Percentiles rank a stretch among this genome's conserved stretches.
These are phyloP conservation scores for Torymus texanus DNA, from an alignment of 2,888 invertebrate genomes.

Conservation along the genomic window DNA sequence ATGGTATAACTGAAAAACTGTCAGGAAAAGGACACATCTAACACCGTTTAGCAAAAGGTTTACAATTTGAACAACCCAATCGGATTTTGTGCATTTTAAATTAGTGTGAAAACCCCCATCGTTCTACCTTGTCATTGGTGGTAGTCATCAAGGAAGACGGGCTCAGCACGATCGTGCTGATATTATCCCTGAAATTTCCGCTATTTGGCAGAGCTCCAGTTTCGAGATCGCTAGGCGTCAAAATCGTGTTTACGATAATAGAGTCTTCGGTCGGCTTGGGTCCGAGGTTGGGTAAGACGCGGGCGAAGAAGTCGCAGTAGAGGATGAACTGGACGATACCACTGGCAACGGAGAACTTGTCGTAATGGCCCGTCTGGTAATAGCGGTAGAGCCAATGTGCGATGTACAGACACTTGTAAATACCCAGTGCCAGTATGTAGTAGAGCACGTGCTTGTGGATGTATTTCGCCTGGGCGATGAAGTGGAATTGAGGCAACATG, in stretches of 20 bases:
- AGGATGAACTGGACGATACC: constrained; percentile 15
- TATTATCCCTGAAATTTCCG: constrained; percentile 20
- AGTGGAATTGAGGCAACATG: constrained; percentile 30
- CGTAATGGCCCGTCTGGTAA: neutral
- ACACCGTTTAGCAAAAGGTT: too few species aligned
- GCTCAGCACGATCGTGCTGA: constrained; percentile 23
- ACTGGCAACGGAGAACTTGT: neutral
- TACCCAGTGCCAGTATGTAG: constrained; percentile 4
- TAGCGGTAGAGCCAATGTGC: constrained; percentile 17
- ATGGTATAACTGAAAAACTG: too few species aligned
- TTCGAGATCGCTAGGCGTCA: too few species aligned
- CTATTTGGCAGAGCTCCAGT: neutral
- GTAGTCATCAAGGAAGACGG: neutral
- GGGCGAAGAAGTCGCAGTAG: constrained; percentile 35
- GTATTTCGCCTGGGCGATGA: constrained; percentile 5
- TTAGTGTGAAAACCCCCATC: too few species aligned
- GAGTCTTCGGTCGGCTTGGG: neutral
- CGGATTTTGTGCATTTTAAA: too few species aligned
- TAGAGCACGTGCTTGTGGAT: constrained; percentile 24
- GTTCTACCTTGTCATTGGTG: constrained; percentile 25
- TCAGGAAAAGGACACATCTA: too few species aligned
- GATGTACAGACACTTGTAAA: constrained; percentile 27
- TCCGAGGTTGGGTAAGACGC: neutral
- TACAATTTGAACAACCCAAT: too few species aligned
- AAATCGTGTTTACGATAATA: neutral